phyloP scores from a whole-genome alignment of 2,797 vertebrate genomes.

The Sebastes paucispinis region DNA sequence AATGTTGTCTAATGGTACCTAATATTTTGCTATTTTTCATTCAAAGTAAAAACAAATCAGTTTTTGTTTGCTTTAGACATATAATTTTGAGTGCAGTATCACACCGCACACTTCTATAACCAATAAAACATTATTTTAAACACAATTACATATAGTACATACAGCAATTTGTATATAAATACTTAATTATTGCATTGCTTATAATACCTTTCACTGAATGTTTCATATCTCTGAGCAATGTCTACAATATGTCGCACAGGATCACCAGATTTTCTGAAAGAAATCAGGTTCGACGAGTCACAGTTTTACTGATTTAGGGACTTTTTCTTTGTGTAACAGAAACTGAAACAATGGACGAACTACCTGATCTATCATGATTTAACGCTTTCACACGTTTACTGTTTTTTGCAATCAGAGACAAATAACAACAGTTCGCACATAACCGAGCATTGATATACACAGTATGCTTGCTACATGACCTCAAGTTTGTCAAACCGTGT shows the following conservation, averaged over 20 bases:
- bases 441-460: background rate
- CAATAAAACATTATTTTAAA: background rate
- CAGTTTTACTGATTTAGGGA: background rate
- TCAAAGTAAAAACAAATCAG: background rate
- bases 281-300: background rate
- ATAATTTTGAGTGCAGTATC: background rate
- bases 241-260: background rate
- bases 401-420: background rate
- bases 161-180: background rate
- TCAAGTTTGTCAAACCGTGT: rapidly evolving
- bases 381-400: rapidly evolving
- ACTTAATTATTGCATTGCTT: background rate
- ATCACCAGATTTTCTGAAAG: background rate
- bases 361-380: background rate
- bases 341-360: background rate
- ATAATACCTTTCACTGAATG: background rate
- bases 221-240: background rate
- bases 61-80: background rate
- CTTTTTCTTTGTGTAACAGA: background rate
- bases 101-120: background rate
- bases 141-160: background rate
- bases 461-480: background rate
- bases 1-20: background rate
- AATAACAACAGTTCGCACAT: background rate
- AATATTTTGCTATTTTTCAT: background rate